Evolutionary conservation across 1,140 invertebrate species (phyloP), one percentile per base, ranked within the genome.

Genomic region (Calliphora vicina): DNA sequence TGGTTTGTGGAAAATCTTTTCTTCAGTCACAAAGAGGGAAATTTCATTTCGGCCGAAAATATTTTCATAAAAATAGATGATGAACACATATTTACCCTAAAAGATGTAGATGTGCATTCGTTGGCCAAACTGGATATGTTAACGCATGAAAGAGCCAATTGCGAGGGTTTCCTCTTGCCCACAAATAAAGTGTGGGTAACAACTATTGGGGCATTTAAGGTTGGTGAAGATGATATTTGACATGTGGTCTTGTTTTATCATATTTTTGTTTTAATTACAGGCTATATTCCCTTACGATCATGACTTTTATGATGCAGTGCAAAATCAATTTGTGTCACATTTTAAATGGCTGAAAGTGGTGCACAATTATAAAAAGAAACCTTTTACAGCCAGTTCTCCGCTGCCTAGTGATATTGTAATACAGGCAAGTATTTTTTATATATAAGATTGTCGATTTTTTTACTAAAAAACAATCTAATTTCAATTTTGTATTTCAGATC

Each of bases 231-330:
- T 26, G 3, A 20, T 50, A n/a, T 27, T 73, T 73, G 25, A 3
- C 12, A 20, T 23, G 35, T 20, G n/a, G 0, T 12, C 20, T 12
- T 27, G 0, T 4, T 13, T 67, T 20, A 71, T 83, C 13, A 45
- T 80, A 27, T 80, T 25, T 23, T 50, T 35, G 61, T 26, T 27
- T 81, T 74, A n/a, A 76, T 43, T 84, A 10, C 93, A 94, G 84
- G 92, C 97, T 71, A 93, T 95, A 71, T 99, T 99, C 88, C 97
- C 98, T 0, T 97, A 99, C 90, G 94, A 97, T 82, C 99, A 98
- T 90, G 93, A 97, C 86, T 99, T 99, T 91, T 96, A 97, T 15
- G 95, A 96, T 81, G 97, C 97, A 3, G 95, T 98, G 82, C 96
- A 97, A 90, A 97, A 98, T 88, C 96, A 99, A 90, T 95, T 98